These are phyloP conservation scores for Tenthredo scrophulariae DNA, from an alignment of 2,888 invertebrate species.

Conservation along the genomic window DNA sequence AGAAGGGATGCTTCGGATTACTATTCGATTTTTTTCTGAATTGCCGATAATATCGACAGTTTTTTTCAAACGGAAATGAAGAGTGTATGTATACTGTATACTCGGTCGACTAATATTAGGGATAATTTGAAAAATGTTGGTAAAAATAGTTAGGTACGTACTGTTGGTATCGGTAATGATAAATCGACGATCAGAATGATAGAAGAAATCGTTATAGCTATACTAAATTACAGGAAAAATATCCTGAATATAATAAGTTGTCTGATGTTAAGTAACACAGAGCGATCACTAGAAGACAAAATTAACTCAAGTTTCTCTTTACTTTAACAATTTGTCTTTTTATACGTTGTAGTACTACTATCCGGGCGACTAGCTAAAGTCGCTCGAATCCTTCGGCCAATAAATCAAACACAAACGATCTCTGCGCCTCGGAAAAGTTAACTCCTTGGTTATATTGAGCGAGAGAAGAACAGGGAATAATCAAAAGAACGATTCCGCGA, in stretches of 20 bases:
- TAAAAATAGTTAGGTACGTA: not conserved
- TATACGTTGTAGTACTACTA: slow-evolving; percentile 12
- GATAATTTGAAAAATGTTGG: not conserved
- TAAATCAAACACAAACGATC: slow-evolving; percentile 49
- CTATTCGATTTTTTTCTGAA: not conserved
- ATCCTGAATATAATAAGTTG: slow-evolving; percentile 19
- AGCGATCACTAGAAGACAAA: slow-evolving; percentile 28
- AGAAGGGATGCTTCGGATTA: not conserved
- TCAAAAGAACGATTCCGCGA: slow-evolving; percentile 38
- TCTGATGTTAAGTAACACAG: not conserved
- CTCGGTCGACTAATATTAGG: not conserved
- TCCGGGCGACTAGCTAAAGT: not conserved
- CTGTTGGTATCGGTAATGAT: not conserved
- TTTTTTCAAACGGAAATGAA: not conserved
- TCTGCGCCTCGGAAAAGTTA: slow-evolving; percentile 23
- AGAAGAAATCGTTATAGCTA: not conserved
- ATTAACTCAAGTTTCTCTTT: slow-evolving; percentile 47
- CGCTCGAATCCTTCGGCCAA: slow-evolving; percentile 15
- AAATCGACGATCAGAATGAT: slow-evolving; percentile 20
- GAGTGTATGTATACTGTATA: not conserved
- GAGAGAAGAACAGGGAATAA: slow-evolving; percentile 15
- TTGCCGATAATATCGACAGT: not conserved
- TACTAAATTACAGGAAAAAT: not conserved
- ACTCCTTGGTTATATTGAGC: slow-evolving; percentile 39
- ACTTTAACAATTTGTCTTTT: slow-evolving; percentile 42